These are phyloP conservation scores for Myotis findleyi DNA, from an alignment of 2,797 vertebrate species.

Conservation along the genomic window DNA sequence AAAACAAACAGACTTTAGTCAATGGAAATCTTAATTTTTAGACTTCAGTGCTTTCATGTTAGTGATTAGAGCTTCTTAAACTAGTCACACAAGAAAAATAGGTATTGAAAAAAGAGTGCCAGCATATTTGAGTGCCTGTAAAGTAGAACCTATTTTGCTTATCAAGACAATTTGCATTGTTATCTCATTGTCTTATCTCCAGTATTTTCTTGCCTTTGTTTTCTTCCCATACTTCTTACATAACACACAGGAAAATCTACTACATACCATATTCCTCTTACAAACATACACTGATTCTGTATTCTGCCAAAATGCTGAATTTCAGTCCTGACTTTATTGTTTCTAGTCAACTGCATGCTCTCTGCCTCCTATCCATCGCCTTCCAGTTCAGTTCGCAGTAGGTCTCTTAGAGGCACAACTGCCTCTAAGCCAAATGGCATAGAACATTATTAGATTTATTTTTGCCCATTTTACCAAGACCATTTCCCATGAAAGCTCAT, in stretches of 20 bases:
- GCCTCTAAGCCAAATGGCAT: not conserved
- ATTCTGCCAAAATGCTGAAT: not conserved
- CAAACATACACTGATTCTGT: not conserved
- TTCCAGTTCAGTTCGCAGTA: not conserved
- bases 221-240: not conserved
- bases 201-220: not conserved
- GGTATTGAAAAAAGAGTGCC: not conserved
- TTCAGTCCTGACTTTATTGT: not conserved
- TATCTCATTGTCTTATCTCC: not conserved
- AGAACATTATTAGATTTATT: not conserved
- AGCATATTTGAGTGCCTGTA: not conserved
- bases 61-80: slow-evolving; percentile 15
- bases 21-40: not conserved
- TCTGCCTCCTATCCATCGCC: rapidly evolving
- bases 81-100: not conserved
- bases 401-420: not conserved
- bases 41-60: not conserved
- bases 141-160: not conserved
- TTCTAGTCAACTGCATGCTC: not conserved
- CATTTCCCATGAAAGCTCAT: not conserved
- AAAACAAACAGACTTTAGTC: not conserved
- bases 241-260: not conserved
- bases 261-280: not conserved
- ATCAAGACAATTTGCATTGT: not conserved
- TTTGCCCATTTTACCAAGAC: not conserved